Conservation (phyloP, 2,113 vertebrate species). For the Eidolon helvum region DNA sequence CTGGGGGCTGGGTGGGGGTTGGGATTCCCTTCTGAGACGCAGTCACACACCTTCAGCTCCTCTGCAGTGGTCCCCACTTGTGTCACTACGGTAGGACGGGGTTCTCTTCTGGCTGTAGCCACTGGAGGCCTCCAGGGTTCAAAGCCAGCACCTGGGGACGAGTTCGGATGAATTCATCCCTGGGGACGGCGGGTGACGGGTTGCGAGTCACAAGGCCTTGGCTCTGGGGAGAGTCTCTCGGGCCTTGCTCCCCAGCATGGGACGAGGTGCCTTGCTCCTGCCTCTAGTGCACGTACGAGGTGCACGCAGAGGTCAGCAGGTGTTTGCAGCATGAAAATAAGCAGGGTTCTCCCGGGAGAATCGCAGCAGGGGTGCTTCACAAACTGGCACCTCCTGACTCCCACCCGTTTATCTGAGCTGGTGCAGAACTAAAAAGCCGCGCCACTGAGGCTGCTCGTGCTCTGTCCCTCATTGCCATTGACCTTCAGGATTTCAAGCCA, state of each 20-base stretch:
- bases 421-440: rapidly evolving
- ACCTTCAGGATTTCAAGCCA: background rate
- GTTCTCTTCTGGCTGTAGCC: background rate
- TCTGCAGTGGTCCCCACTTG: background rate
- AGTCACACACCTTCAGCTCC: rapidly evolving
- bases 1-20: background rate
- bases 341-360: background rate
- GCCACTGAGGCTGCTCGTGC: rapidly evolving
- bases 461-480: rapidly evolving
- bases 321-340: background rate
- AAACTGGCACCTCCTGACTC: background rate
- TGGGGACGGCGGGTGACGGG: background rate
- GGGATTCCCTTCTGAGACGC: background rate
- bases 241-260: rapidly evolving
- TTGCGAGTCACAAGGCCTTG: rapidly evolving
- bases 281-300: background rate
- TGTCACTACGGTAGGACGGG: background rate
- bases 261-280: rapidly evolving
- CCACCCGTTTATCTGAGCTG: too few relatives aligned
- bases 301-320: background rate
- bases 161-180: background rate
- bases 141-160: background rate
- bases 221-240: background rate
- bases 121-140: background rate
- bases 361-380: background rate